Evolutionary conservation across 1,140 invertebrate species (phyloP).

Genomic region (honey bee (Apis mellifera)): Amel_HAv3.1 CM009939.2:11841501-11842000

Average conservation of each 20-base stretch:
- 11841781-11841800: conserved; percentile 2
- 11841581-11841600: conserved; percentile 63
- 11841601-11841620: not conserved
- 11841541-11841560: conserved; percentile 76
- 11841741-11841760: conserved; percentile 54
- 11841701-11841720: conserved; percentile 51
- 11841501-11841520: conserved; percentile 50
- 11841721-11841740: conserved; percentile 59
- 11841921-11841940: not conserved
- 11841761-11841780: conserved; percentile 51
- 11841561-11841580: conserved; percentile 74
- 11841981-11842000: conserved; percentile 10
- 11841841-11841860: conserved; percentile 3
- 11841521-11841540: conserved; percentile 70
- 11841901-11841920: conserved; percentile 53
- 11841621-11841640: conserved; percentile 44
- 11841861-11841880: conserved; percentile 54
- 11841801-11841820: conserved; percentile 1
- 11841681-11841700: conserved; percentile 70
- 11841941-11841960: too few species aligned
- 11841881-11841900: conserved; percentile 59
- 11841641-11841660: conserved; percentile 47
- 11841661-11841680: conserved; percentile 57
- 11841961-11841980: not conserved
- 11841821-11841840: not conserved